A percentile compares a stretch with the other conserved stretches of the same genome.
These are phyloP conservation scores for Taxidea taxus DNA, from an alignment of 2,113 vertebrate species.

Conservation along the genomic window DNA sequence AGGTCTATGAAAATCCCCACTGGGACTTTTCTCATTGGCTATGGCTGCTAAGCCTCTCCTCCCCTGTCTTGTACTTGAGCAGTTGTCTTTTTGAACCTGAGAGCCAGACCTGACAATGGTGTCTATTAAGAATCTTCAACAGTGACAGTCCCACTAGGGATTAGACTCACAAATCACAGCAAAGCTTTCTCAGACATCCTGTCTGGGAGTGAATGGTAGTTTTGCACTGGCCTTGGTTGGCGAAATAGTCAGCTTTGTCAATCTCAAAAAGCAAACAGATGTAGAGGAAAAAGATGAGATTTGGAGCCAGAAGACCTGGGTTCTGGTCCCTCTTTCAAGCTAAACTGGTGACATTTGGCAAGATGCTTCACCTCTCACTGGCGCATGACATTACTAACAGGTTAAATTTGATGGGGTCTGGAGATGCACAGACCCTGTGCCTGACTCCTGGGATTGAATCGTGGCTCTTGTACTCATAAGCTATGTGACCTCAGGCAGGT, in stretches of 20 bases:
- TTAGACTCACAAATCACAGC: constrained; percentile 27
- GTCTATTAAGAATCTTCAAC: constrained; percentile 31
- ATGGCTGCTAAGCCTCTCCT: neutral
- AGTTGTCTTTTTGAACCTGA: neutral
- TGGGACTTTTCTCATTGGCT: neutral
- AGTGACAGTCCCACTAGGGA: neutral
- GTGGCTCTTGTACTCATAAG: neutral
- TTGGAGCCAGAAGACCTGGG: neutral
- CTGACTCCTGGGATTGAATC: neutral
- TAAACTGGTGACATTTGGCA: neutral
- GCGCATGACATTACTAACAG: neutral
- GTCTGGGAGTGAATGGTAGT: neutral
- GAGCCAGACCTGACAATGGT: neutral
- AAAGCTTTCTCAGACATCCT: neutral
- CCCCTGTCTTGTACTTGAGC: neutral
- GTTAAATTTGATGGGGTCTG: neutral
- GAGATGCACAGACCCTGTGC: neutral
- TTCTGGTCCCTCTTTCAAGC: neutral
- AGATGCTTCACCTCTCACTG: neutral
- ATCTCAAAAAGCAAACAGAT: neutral
- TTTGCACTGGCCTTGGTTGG: neutral
- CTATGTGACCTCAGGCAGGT: neutral
- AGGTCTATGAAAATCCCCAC: neutral
- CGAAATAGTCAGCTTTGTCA: neutral
- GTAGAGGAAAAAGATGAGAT: neutral